These are phyloP conservation scores for Lithobates pipiens DNA, from an alignment of 2,797 vertebrate genomes.

Conservation along the genomic window DNA sequence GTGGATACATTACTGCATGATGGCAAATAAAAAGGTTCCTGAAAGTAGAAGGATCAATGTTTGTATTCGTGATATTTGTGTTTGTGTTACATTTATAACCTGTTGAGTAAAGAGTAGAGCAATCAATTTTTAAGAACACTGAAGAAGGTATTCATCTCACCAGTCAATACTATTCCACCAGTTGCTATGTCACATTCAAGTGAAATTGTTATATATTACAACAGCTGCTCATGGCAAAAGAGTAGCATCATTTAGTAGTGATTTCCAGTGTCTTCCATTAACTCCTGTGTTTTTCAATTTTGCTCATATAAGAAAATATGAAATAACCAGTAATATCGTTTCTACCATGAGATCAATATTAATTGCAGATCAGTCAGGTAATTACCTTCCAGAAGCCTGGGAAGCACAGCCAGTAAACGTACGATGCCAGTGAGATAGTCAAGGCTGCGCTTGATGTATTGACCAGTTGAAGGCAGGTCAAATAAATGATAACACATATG, in stretches of 20 bases:
- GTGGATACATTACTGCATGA: background rate
- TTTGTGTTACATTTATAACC: slow-evolving; percentile 71
- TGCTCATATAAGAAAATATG: background rate
- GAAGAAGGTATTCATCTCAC: slow-evolving; percentile 67
- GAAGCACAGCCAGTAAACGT: background rate
- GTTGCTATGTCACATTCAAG: slow-evolving; percentile 68
- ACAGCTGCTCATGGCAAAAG: background rate
- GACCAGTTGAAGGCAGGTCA: background rate
- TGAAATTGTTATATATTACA: slow-evolving; percentile 60
- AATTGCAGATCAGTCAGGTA: slow-evolving; percentile 4
- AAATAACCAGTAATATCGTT: slow-evolving; percentile 2
- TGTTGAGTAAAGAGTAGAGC: slow-evolving; percentile 66
- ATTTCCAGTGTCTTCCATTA: background rate
- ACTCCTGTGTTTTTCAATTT: background rate
- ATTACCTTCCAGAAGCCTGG: background rate
- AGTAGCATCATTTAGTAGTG: slow-evolving; percentile 18
- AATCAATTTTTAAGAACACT: slow-evolving; percentile 70
- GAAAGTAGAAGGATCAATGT: slow-evolving; percentile 76
- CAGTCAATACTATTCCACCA: slow-evolving; percentile 68
- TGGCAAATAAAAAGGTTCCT: slow-evolving; percentile 65
- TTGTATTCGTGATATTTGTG: slow-evolving; percentile 73
- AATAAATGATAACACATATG: slow-evolving; percentile 39
- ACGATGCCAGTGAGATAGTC: background rate
- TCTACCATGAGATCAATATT: slow-evolving; percentile 31
- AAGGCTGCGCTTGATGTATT: background rate